Evolutionary conservation across 2,113 vertebrate species (phyloP), one percentile per base, ranked within the genome.

Genomic region (Trogon surrucura): DNA sequence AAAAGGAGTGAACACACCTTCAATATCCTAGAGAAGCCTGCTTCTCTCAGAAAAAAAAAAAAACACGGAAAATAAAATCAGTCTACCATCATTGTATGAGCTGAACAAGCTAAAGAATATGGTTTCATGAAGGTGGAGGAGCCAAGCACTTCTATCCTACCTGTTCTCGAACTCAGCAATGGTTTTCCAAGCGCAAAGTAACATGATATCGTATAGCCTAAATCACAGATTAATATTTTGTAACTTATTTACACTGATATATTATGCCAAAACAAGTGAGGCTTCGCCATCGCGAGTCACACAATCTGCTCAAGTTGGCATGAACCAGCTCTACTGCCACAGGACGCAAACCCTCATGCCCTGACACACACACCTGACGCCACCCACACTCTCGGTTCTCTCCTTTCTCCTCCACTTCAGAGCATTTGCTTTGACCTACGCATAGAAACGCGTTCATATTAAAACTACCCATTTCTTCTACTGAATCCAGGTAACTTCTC

Each of bases 41-140:
- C 17, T n/a, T 62, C 16, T 34, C 19, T 44, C 48, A 23, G 44
- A 48, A 81, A 80, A 81, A 80, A 92, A 85, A 56, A 36, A 36
- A 36, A 70, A 41, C 18, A n/a, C 44, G 91, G 48, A 92, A 92
- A 81, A 83, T 21, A 45, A 78, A 61, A 58, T 10, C 32, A 48
- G 47, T 5, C 45, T n/a, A 19, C 1, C 7, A 53, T 4, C 41
- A 13, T 11, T 50, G 1, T 7, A 51, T 20, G 32, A 44, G 4
- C 6, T 61, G 20, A 53, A 65, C 13, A 60, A 30, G 34, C 32
- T 45, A 70, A 48, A 57, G 22, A 50, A 50, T 2, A 54, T 1
- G 5, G 7, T 62, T 81, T 62, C 65, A 57, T 6, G 56, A 34
- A 36, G n/a, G 25, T 12, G 7, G 8, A 10, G 36, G 56, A 60